Percentiles rank a stretch among this genome's conserved stretches.
These are phyloP conservation scores for Dendrocopos noguchii DNA, from an alignment of 2,113 vertebrate genomes.

Conservation along the genomic window DNA sequence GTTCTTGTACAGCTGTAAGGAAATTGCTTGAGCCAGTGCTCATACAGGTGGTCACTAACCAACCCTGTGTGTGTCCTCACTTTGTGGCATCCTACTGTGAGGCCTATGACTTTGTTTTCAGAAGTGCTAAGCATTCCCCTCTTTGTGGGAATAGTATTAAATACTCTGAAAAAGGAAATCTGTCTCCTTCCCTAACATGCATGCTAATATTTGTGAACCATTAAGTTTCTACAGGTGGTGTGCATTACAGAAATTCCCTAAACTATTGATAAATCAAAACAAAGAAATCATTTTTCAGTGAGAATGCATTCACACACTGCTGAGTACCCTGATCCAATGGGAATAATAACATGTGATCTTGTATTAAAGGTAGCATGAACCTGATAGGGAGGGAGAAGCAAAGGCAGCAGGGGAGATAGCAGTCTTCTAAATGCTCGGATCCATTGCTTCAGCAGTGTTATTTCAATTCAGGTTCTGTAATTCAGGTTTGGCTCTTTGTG, in stretches of 20 bases:
- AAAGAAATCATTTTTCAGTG: background rate
- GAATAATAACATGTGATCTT: background rate
- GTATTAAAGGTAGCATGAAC: background rate
- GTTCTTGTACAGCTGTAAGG: background rate
- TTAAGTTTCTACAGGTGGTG: background rate
- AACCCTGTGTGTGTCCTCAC: background rate
- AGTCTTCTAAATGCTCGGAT: background rate
- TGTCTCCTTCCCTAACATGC: background rate
- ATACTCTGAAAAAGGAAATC: background rate
- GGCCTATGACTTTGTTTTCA: background rate
- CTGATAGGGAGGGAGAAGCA: background rate
- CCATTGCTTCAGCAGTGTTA: background rate
- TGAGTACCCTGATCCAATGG: background rate
- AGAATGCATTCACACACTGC: background rate
- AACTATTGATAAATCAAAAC: background rate
- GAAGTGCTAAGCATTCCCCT: background rate
- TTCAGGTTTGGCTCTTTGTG: background rate
- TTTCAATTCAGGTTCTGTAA: background rate
- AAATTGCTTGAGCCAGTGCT: background rate
- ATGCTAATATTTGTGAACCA: background rate
- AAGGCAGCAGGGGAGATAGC: background rate
- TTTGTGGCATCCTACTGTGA: background rate
- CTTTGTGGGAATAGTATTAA: slow-evolving; percentile 8
- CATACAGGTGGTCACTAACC: background rate
- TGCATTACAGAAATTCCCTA: background rate